Evolutionary conservation across 2,113 vertebrate species (phyloP).

Genomic region (Amphilophus citrinellus): DNA sequence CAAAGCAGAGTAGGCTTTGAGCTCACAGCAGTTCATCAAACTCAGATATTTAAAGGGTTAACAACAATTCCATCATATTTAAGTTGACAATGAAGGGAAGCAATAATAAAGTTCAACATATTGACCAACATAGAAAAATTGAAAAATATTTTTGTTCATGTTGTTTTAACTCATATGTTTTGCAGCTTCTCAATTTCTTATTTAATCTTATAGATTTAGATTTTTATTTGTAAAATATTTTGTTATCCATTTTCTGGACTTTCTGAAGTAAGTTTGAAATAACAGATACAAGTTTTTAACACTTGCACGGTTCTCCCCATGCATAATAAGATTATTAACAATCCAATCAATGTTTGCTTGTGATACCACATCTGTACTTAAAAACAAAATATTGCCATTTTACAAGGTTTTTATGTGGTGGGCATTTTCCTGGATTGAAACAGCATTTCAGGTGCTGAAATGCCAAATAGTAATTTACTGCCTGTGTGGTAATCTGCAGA

Average conservation of each 20-base stretch:
- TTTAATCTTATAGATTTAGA: background rate
- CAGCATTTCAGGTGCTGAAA: no score
- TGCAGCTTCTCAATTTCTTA: background rate
- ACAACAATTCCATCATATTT: no score
- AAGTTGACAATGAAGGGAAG: background rate
- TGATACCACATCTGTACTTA: background rate
- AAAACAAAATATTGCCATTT: background rate
- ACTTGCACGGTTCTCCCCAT: background rate
- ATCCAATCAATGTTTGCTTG: no score
- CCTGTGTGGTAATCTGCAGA: background rate
- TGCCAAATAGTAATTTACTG: accelerated
- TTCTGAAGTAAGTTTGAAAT: background rate
- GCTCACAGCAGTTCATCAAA: background rate
- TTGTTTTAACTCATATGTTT: background rate
- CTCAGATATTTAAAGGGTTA: background rate
- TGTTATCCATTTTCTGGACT: background rate
- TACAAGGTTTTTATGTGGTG: background rate
- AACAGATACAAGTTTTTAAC: background rate
- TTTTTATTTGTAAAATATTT: background rate
- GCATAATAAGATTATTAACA: no score
- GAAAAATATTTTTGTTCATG: no score
- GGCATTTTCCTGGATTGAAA: background rate
- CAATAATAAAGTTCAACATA: background rate
- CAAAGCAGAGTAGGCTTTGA: background rate
- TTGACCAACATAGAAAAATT: no score